These are phyloP conservation scores for Ciconia boyciana DNA, from an alignment of 2,113 vertebrate species.

Conservation along the genomic window DNA sequence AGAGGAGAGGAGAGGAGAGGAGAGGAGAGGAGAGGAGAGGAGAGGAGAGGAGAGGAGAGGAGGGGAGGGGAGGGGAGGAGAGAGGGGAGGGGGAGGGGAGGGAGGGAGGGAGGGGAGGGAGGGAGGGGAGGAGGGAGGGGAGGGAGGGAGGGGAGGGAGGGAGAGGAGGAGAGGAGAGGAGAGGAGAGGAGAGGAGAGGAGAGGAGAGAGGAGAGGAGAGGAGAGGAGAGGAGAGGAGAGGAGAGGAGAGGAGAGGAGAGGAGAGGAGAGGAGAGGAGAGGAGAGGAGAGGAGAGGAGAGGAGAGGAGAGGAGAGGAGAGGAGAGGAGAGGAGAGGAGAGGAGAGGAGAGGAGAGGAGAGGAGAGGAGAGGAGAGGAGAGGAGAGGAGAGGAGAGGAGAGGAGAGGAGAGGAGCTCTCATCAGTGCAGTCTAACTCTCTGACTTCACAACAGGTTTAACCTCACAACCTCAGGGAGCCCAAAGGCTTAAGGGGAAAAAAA, in stretches of 20 bases:
- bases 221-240: background rate
- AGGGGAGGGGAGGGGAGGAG: too few species aligned
- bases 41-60: too few species aligned
- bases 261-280: background rate
- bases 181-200: too few species aligned
- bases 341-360: too few species aligned
- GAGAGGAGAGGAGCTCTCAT: background rate
- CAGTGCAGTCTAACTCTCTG: background rate
- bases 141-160: too few species aligned
- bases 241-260: background rate
- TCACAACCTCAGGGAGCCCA: background rate
- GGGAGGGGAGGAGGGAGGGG: too few species aligned
- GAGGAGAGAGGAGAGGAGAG: too few species aligned
- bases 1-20: too few species aligned
- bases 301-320: too few species aligned
- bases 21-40: background rate
- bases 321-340: background rate
- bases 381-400: background rate
- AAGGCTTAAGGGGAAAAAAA: background rate
- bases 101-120: too few species aligned
- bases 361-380: background rate
- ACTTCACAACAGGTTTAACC: background rate
- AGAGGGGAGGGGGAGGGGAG: too few species aligned
- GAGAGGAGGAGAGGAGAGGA: too few species aligned
- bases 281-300: background rate